A percentile compares a stretch with the other conserved stretches of the same genome.
phyloP scores from a whole-genome alignment of 2,113 vertebrate species.

The Nibea coibor region DNA sequence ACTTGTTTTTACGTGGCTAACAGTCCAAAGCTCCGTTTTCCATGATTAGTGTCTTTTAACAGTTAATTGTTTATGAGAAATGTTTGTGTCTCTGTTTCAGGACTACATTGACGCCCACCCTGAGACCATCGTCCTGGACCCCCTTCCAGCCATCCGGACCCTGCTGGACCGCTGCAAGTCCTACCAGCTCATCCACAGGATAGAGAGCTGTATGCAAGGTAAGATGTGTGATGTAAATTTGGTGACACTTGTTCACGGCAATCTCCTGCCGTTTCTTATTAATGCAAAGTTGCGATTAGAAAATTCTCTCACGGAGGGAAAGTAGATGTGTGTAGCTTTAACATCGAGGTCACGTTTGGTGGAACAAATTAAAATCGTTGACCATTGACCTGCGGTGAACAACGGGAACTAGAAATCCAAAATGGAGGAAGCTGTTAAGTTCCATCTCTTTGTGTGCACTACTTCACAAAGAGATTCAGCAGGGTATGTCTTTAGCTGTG shows the following conservation, averaged over 20 bases:
- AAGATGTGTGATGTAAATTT: neutral
- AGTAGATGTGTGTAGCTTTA: neutral
- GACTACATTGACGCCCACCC: conserved; percentile 98
- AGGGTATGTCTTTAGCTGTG: neutral
- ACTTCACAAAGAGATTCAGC: neutral
- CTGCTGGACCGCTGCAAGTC: conserved; percentile 98
- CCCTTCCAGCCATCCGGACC: conserved; percentile 95
- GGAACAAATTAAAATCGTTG: neutral
- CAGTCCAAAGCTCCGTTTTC: neutral
- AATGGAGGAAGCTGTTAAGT: neutral
- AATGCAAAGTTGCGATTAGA: neutral
- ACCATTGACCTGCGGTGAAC: neutral
- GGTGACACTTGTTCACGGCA: neutral
- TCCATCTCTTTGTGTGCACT: neutral
- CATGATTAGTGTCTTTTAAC: neutral
- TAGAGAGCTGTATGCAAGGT: conserved; percentile 98
- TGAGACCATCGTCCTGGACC: conserved; percentile 97
- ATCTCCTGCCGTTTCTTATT: neutral
- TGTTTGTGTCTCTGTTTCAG: conserved; percentile 77
- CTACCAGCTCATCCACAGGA: conserved; percentile 95
- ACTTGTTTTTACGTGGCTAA: neutral
- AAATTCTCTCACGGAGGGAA: neutral
- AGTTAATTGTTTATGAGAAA: neutral
- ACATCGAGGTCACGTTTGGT: neutral
- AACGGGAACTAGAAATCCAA: neutral